Conservation (phyloP, 2,888 invertebrate genomes). For the Sialis lutaria region DNA sequence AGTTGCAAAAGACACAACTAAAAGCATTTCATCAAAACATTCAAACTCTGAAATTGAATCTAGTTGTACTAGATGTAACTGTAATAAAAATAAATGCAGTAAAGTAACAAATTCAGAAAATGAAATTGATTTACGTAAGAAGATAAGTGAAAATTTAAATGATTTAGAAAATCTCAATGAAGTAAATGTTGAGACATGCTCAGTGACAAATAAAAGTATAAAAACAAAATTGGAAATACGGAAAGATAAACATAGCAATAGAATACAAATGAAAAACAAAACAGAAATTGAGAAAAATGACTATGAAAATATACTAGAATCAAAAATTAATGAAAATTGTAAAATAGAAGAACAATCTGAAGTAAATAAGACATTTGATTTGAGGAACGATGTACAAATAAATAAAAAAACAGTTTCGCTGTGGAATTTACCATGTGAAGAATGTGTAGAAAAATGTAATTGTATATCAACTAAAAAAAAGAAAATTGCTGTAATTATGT, state of each 20-base stretch:
- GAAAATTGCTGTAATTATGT: slow-evolving; percentile 1
- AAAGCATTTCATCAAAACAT: not conserved
- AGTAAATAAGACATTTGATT: not conserved
- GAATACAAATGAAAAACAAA: not conserved
- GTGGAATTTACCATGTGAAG: slow-evolving; percentile 5
- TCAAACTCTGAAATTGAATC: slow-evolving; percentile 2
- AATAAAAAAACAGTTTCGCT: not conserved
- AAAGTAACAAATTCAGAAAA: too few species aligned
- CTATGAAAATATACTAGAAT: not conserved
- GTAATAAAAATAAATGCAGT: slow-evolving; percentile 2
- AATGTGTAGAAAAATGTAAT: slow-evolving; percentile 8
- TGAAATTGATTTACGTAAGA: too few species aligned
- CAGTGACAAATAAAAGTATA: too few species aligned
- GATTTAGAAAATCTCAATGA: too few species aligned
- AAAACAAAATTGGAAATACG: too few species aligned
- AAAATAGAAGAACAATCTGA: not conserved
- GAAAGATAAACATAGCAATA: too few species aligned
- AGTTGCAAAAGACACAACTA: not conserved
- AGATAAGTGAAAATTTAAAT: too few species aligned
- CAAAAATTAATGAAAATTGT: not conserved
- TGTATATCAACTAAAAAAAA: slow-evolving; percentile 8
- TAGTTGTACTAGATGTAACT: slow-evolving; percentile 2
- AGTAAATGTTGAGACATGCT: too few species aligned
- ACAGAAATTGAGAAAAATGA: not conserved
- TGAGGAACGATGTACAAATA: not conserved